phyloP scores from a whole-genome alignment of 2,797 vertebrate species.

The Pseudochromis fuscus region DNA sequence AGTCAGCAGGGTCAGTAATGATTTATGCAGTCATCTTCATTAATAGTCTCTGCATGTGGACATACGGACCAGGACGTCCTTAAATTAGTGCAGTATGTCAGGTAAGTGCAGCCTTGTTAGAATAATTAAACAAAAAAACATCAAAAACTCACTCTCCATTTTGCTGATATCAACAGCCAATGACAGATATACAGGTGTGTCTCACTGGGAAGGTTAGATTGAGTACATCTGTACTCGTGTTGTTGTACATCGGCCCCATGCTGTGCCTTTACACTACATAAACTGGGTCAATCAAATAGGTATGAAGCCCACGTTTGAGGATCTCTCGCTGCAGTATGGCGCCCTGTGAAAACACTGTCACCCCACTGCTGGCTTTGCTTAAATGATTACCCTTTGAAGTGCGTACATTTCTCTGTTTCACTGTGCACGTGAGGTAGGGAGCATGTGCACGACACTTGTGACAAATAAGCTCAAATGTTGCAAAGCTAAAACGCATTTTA shows the following conservation, averaged over 20 bases:
- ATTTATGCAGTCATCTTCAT: slow-evolving; percentile 51
- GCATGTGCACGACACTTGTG: slow-evolving; percentile 30
- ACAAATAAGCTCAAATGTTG: slow-evolving; percentile 42
- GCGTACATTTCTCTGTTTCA: slow-evolving; percentile 37
- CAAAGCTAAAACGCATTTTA: slow-evolving; percentile 13
- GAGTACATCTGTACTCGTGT: slow-evolving; percentile 44
- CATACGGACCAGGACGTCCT: slow-evolving; percentile 3
- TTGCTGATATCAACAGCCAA: slow-evolving; percentile 19
- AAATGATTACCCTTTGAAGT: slow-evolving; percentile 51
- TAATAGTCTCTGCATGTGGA: slow-evolving; percentile 35
- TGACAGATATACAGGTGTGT: slow-evolving; percentile 26
- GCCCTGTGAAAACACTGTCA: slow-evolving; percentile 51
- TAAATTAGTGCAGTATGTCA: slow-evolving; percentile 30
- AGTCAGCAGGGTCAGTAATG: slow-evolving; percentile 34
- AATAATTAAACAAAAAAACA: not conserved
- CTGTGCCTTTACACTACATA: slow-evolving; percentile 39
- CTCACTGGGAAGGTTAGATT: slow-evolving; percentile 22
- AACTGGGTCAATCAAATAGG: slow-evolving; percentile 46
- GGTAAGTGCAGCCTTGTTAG: slow-evolving; percentile 14
- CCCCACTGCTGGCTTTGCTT: slow-evolving; percentile 48
- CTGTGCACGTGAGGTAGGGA: slow-evolving; percentile 29
- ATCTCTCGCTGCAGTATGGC: slow-evolving; percentile 37
- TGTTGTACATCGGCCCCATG: slow-evolving; percentile 32
- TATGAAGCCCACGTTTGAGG: slow-evolving; percentile 19
- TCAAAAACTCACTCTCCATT: not conserved